Percentiles rank a stretch among this genome's conserved stretches.
These are phyloP conservation scores for Drosophila phalerata DNA, from an alignment of 2,888 invertebrate species.

Conservation along the genomic window DNA sequence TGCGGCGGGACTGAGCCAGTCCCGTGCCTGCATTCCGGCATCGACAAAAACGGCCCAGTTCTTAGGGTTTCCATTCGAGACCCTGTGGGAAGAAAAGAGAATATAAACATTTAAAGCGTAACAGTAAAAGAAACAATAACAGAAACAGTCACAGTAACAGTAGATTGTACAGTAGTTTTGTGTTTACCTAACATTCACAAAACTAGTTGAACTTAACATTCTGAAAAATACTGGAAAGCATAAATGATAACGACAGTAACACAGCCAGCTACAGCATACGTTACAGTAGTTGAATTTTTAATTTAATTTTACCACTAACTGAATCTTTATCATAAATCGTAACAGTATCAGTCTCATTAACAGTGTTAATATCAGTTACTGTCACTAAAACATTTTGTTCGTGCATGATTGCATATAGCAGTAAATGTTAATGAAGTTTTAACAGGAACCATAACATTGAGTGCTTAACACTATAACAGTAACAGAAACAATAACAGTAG, in stretches of 20 bases:
- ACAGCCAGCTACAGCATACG: too few relatives aligned
- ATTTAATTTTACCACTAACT: too few relatives aligned
- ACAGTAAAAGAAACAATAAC: not conserved
- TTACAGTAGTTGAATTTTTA: too few relatives aligned
- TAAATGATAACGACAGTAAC: too few relatives aligned
- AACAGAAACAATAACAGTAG: not conserved
- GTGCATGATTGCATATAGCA: too few relatives aligned
- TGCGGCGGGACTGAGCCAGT: slow-evolving; percentile 94
- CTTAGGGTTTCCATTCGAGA: slow-evolving; percentile 89
- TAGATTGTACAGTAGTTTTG: not conserved
- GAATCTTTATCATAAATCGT: not conserved
- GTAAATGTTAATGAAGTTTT: not conserved
- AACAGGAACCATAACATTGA: too few relatives aligned
- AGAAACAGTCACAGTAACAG: not conserved
- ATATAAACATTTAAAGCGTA: not conserved
- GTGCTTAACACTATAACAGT: not conserved
- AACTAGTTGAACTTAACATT: too few relatives aligned
- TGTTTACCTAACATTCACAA: not conserved
- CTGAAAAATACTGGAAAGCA: too few relatives aligned
- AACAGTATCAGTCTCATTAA: not conserved
- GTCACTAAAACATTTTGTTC: too few relatives aligned
- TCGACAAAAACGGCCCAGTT: slow-evolving; percentile 90
- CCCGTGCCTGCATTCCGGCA: slow-evolving; percentile 93
- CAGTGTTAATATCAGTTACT: not conserved
- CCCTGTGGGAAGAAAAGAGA: slow-evolving; percentile 83